Evolutionary conservation across 2,113 vertebrate species (phyloP), one percentile per base, ranked within the genome.

Genomic region (Embiotoca jacksoni): DNA sequence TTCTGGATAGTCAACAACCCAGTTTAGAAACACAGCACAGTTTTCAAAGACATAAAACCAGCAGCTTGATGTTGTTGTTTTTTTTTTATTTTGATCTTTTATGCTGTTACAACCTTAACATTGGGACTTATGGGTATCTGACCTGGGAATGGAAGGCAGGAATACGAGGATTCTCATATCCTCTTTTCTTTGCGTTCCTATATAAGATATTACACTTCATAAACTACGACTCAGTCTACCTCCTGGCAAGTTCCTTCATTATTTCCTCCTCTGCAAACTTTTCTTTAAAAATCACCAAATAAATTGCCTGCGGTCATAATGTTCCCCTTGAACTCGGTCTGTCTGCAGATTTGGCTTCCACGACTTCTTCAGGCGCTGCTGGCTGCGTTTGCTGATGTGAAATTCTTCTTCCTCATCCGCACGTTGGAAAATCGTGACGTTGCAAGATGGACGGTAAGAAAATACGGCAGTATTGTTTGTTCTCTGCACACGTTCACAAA

Each of bases 111-210:
- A 89, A 60, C 89, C 92, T 90, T 90, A 70, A 90, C 75, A 66
- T 3, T 58, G 35, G 63, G 36, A 95, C 91, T 30, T 99, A 99
- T 94, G 98, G 98, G 10, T 90, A 97, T 81, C 85, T 98, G 89
- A 98, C 97, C 7, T 99, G 98, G 98, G 98, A 99, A 68, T 99
- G 98, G 98, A 94, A 89, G n/a, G 91, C 91, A 14, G 93, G 92
- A 36, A 77, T 99, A 71, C 93, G 98, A 82, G 96, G 98, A 32
- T 97, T 95, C 11, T 88, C 90, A 0, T 98, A 97, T 86, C 98
- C 98, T 0, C 93, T 99, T 64, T 23, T 98, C 79, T 98, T 99
- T 86, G 97, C 97, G 2, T 63, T 89, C 62, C 89, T 97, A 50
- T 99, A 98, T 84, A 97, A 97, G 91, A 86, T 88, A 7, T 86